Evolutionary conservation across 2,888 invertebrate genomes (phyloP), one percentile per base, ranked within the genome.

Genomic region (Drosophila histrio): DNA sequence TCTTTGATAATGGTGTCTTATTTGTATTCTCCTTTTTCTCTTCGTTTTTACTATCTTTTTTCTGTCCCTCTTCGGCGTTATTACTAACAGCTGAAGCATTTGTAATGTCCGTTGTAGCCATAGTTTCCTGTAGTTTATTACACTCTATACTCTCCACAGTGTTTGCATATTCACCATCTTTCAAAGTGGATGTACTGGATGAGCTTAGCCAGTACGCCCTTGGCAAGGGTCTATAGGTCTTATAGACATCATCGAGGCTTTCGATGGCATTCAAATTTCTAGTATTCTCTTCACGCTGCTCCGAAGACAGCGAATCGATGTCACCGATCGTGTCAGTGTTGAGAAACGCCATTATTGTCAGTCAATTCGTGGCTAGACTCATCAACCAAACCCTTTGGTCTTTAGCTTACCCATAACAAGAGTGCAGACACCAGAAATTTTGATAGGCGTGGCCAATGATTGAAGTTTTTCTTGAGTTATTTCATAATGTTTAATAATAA

Each of bases 331-430:
- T 5, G 11, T 26, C 22, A 3, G 44, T 21, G 15, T 13, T 36
- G 21, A 43, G 41, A 11, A 32, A 24, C 26, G 30, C 34, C 64
- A 72, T 72, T 24, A 1, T 44, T 4, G 8, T 28, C 1, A 9
- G 9, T 41, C 7, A 19, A 15, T 28, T 21, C 13, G 5, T 9
- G 32, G 24, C 28, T 24, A 13, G 7, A 59, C 3, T 19, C 24
- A 19, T 60, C 52, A 70, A 43, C 52, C 59, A 13, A 56, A 21
- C 2, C 32, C 41, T 53, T 34, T 13, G 44, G 19, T 30, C 47
- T 30, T 24, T 13, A 36, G 30, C 19, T 44, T n/a, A 64, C 46
- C 71, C 72, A 72, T 76, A 71, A 76, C 65, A 65, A 39, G 28
- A 7, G 24, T 22, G 13, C 22, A 52, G 52, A 43, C 17, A 54